A percentile compares a stretch with the other conserved stretches of the same genome.
phyloP scores from a whole-genome alignment of 2,113 vertebrate species.

The Pimephales promelas region DNA sequence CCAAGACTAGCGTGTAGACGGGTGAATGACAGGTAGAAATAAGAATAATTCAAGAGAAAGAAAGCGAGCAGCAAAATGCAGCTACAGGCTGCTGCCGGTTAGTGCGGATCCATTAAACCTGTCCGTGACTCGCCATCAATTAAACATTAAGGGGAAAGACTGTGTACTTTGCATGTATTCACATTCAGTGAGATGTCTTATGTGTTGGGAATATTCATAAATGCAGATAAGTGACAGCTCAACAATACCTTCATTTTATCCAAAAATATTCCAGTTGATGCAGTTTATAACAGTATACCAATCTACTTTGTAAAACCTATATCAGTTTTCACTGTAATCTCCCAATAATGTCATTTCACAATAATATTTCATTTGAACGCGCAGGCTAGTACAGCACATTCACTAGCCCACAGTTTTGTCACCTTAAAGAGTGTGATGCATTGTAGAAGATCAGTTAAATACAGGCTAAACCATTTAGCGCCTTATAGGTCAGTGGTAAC shows the following conservation, averaged over 20 bases:
- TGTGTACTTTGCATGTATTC: neutral
- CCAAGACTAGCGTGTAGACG: neutral
- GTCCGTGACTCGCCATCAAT: neutral
- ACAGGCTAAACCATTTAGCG: too few relatives aligned
- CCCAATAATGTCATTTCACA: too few relatives aligned
- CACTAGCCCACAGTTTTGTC: too few relatives aligned
- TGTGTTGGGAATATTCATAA: neutral
- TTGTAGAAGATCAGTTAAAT: too few relatives aligned
- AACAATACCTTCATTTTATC: neutral
- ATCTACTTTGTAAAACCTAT: too few relatives aligned
- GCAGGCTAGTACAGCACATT: too few relatives aligned
- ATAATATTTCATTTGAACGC: too few relatives aligned
- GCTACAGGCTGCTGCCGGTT: neutral
- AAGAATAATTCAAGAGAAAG: neutral
- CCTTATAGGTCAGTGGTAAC: too few relatives aligned
- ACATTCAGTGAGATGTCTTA: neutral
- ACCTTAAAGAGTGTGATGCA: too few relatives aligned
- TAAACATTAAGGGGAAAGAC: neutral
- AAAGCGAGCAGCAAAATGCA: neutral
- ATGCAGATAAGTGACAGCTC: neutral
- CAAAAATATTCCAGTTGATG: too few relatives aligned
- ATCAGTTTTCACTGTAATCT: too few relatives aligned
- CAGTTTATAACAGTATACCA: too few relatives aligned
- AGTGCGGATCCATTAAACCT: conserved; percentile 11
- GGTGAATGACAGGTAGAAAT: neutral